Evolutionary conservation across 2,113 vertebrate species (phyloP).

Genomic region (Ranitomeya variabilis): DNA sequence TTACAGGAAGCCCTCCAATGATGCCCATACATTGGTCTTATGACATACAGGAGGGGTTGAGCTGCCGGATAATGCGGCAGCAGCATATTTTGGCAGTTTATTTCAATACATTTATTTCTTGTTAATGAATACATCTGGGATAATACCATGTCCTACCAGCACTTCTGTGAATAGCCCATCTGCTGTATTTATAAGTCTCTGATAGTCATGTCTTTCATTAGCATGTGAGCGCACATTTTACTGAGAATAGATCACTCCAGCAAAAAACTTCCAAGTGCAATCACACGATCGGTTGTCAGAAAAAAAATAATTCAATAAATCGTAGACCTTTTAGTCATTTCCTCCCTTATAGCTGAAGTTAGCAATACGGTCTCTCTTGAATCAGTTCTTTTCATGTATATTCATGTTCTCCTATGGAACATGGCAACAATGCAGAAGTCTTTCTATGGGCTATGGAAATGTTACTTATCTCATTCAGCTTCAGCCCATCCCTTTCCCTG

Average conservation of each 20-base stretch:
- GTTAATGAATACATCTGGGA: conserved; percentile 35
- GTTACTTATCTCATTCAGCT: background rate
- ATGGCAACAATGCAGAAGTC: background rate
- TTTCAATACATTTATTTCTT: conserved; percentile 6
- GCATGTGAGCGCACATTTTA: background rate
- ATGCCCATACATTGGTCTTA: background rate
- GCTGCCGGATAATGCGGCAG: background rate
- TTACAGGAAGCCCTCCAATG: background rate
- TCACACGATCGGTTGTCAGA: background rate
- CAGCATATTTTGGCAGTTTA: background rate
- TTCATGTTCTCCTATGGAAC: background rate
- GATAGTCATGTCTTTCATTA: background rate
- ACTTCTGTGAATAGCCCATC: conserved; percentile 24
- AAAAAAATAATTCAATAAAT: background rate
- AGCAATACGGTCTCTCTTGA: background rate
- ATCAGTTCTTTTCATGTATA: background rate
- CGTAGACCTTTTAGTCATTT: background rate
- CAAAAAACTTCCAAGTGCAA: background rate
- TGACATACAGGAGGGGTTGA: background rate
- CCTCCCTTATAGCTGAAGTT: background rate
- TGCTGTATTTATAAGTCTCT: conserved; percentile 6
- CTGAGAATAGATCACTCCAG: conserved; percentile 4
- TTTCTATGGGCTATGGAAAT: background rate
- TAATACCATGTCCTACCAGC: background rate
- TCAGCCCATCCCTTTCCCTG: too few species aligned